phyloP scores from a whole-genome alignment of 2,888 invertebrate genomes.

The Diadegma fenestrale region DNA sequence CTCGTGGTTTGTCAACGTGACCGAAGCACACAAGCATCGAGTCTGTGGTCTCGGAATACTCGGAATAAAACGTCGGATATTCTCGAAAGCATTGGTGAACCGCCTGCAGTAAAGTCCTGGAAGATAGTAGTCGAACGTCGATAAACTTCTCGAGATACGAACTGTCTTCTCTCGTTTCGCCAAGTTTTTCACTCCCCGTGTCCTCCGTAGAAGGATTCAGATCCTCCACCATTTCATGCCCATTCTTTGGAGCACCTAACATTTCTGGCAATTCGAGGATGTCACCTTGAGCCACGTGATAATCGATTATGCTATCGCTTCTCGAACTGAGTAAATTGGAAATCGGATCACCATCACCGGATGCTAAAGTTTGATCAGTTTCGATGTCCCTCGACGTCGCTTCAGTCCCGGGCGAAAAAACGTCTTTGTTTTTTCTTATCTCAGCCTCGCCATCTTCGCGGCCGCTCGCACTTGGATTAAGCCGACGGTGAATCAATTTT shows the following conservation, averaged over 20 bases:
- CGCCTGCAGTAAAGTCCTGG: conserved; percentile 71
- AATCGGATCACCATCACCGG: conserved; percentile 57
- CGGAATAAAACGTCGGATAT: conserved; percentile 71
- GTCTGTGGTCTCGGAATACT: conserved; percentile 78
- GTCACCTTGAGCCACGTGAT: conserved; percentile 54
- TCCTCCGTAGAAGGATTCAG: conserved; percentile 66
- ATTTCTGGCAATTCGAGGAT: conserved; percentile 69
- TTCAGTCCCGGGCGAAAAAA: conserved; percentile 28
- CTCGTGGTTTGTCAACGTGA: conserved; percentile 50
- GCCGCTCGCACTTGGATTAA: conserved; percentile 54
- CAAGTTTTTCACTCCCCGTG: conserved; percentile 49
- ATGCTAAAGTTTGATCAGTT: conserved; percentile 45
- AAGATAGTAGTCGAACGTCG: conserved; percentile 71
- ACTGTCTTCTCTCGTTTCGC: conserved; percentile 35
- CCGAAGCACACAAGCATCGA: conserved; percentile 76
- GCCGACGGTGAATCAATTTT: conserved; percentile 66
- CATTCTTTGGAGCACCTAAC: conserved; percentile 73
- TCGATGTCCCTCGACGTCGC: conserved; percentile 39
- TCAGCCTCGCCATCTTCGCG: conserved; percentile 33
- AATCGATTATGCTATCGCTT: conserved; percentile 68
- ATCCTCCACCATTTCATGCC: conserved; percentile 67
- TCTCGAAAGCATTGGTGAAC: conserved; percentile 70
- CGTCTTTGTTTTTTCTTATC: conserved; percentile 49
- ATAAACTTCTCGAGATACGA: conserved; percentile 70
- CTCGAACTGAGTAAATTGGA: conserved; percentile 59